Evolutionary conservation across 2,888 invertebrate species (phyloP).

Genomic region (Camptogramma bilineatum): DNA sequence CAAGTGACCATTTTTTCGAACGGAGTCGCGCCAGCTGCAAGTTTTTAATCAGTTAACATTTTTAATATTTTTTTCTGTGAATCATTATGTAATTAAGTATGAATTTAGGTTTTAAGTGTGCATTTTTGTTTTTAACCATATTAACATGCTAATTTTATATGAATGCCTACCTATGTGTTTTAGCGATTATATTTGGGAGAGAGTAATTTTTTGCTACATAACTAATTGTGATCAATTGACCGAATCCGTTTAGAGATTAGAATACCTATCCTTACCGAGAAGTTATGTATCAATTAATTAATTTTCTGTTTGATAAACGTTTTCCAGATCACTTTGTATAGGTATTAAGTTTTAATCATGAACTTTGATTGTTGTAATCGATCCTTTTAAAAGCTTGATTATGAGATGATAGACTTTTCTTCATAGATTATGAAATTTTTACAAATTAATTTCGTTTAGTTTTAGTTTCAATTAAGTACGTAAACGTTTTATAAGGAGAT

Average conservation of each 20-base stretch:
- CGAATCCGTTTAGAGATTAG: conserved; percentile 22
- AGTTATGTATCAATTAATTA: conserved; percentile 74
- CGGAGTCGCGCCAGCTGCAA: conserved; percentile 52
- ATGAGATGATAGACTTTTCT: conserved; percentile 65
- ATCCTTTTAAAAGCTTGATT: conserved; percentile 77
- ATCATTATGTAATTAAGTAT: conserved; percentile 72
- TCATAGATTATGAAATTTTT: conserved; percentile 68
- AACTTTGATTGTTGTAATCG: conserved; percentile 74
- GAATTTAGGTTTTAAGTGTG: conserved; percentile 67
- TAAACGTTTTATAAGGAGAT: conserved; percentile 8
- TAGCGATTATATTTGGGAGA: conserved; percentile 47
- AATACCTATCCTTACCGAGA: conserved; percentile 54
- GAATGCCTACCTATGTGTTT: conserved; percentile 66
- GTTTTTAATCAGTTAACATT: conserved; percentile 82
- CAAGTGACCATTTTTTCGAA: conserved; percentile 39
- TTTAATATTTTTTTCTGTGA: conserved; percentile 56
- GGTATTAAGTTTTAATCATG: conserved; percentile 75
- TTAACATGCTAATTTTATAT: conserved; percentile 80
- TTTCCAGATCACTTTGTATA: conserved; percentile 25
- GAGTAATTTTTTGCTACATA: conserved; percentile 73
- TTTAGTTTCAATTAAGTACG: conserved; percentile 41
- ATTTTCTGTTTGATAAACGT: conserved; percentile 51
- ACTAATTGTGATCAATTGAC: conserved; percentile 54
- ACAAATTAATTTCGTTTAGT: conserved; percentile 50
- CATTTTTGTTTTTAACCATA: conserved; percentile 83